phyloP scores from a whole-genome alignment of 2,113 vertebrate genomes.

The Vidua macroura region DNA sequence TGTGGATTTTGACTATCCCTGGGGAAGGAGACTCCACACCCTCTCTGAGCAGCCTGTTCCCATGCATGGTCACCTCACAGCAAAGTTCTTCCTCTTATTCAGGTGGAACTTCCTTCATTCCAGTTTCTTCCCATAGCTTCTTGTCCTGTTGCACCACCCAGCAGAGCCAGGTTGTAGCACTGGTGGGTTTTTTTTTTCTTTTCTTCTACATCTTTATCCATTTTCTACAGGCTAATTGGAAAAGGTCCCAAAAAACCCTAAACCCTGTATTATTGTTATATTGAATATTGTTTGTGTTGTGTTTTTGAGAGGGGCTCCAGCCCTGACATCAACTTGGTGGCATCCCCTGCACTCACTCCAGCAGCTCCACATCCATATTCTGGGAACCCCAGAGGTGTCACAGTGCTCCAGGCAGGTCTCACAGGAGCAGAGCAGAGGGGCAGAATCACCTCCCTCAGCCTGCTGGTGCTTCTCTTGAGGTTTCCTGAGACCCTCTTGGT shows the following conservation, averaged over 20 bases:
- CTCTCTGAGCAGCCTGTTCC: too few relatives aligned
- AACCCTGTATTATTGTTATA: too few relatives aligned
- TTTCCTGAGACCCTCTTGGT: fast-evolving
- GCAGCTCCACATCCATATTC: neutral
- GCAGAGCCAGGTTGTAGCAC: neutral
- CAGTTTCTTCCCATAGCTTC: neutral
- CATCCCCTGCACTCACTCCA: neutral
- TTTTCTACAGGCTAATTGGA: neutral
- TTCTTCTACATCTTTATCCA: neutral
- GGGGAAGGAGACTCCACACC: too few relatives aligned
- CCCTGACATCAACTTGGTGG: neutral
- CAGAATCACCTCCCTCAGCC: neutral
- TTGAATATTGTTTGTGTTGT: too few relatives aligned
- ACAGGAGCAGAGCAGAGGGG: neutral
- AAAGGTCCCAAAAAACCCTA: fast-evolving
- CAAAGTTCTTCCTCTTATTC: neutral
- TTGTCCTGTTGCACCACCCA: fast-evolving
- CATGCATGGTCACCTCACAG: neutral
- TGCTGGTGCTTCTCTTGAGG: neutral
- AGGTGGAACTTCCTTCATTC: neutral
- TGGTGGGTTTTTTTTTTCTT: neutral
- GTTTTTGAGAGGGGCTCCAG: neutral
- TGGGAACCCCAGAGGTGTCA: neutral
- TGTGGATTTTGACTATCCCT: too few relatives aligned
- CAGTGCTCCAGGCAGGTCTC: neutral